Conservation (phyloP, 2,113 vertebrate species). For the Elgaria multicarinata region DNA sequence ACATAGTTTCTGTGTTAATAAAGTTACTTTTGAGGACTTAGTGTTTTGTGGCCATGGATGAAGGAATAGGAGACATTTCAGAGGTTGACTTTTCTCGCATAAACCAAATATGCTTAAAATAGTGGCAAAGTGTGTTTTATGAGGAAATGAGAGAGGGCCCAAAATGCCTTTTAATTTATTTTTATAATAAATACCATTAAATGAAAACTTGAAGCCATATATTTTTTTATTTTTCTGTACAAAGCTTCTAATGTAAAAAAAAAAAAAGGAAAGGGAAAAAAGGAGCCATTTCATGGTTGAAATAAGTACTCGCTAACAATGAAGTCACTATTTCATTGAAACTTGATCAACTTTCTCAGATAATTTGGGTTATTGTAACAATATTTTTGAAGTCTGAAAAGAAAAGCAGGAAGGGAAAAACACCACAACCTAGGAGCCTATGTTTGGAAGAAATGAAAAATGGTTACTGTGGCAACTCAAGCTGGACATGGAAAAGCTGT, state of each 20-base stretch:
- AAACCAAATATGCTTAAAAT: conserved; percentile 56
- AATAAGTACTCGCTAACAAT: conserved; percentile 76
- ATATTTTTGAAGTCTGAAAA: conserved; percentile 70
- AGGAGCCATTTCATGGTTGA: conserved; percentile 66
- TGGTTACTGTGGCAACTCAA: conserved; percentile 72
- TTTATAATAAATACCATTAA: conserved; percentile 75
- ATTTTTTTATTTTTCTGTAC: conserved; percentile 72
- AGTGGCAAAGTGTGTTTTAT: conserved; percentile 48
- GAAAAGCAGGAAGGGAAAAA: conserved; percentile 16
- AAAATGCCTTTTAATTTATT: conserved; percentile 76
- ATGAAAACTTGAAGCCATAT: conserved; percentile 67
- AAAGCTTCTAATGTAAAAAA: conserved; percentile 54
- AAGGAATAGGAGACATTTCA: conserved; percentile 28
- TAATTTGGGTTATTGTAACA: conserved; percentile 75
- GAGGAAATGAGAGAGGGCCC: conserved; percentile 62
- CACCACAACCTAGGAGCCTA: conserved; percentile 40
- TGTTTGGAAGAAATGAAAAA: conserved; percentile 78
- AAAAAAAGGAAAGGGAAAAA: no score
- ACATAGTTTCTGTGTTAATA: conserved; percentile 10
- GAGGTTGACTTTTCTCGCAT: conserved; percentile 33
- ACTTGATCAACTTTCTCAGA: conserved; percentile 76
- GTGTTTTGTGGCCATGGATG: conserved; percentile 7
- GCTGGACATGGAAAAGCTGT: conserved; percentile 75
- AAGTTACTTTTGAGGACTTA: conserved; percentile 37
- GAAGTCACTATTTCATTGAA: conserved; percentile 81